Base-by-base conservation (phyloP, 1,140 invertebrate genomes). In the Drosophila sturtevanti region DNA sequence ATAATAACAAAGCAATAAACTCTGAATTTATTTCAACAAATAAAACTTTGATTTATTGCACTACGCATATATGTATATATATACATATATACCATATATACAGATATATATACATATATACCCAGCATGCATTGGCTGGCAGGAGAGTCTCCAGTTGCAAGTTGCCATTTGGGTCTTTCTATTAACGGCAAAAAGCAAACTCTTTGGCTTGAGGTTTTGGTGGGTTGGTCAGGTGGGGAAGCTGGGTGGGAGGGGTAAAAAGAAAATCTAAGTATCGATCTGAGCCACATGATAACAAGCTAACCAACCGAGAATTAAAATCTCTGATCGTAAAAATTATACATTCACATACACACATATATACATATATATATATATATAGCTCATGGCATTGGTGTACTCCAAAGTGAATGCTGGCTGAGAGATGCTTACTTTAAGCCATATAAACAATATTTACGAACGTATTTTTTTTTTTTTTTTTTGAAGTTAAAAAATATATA, bases 21-120 rank as follows among this genome's bases (percentile, higher is more conserved):
- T 87, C 63, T 89, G 84, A 87, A 87, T 87, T 87, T 87, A 87
- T 87, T 87, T 87, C 84, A 89, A 87, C 84, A 87, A 87, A 87
- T 87, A 87, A 87, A 87, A 87, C 84, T 87, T 87, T 89, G 84
- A 87, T 87, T 87, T 87, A 87, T 89, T 84, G 77, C 72, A 64
- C 67, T 84, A 87, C 84, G 84, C 84, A 78, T 14, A 44, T 9
- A 44, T 6, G 16, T 2, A 41, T n/a, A 41, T 1, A n/a, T 14
- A 41, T 18, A 44, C 16, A 44, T 9, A 44, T n/a, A n/a, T n/a
- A n/a, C n/a, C n/a, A 41, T 1, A n/a, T 14, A 41, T 18, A 44
- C 16, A 44, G 1, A 44, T 2, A 41, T n/a, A 41, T 1, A n/a
- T 14, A 41, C 10, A 44, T 7, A 44, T 9, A 44, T 41, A 85